Percentiles rank a stretch among this genome's conserved stretches.
These are phyloP conservation scores for Gryon sp. DNA, from an alignment of 1,140 invertebrate genomes.

Conservation along the genomic window DNA sequence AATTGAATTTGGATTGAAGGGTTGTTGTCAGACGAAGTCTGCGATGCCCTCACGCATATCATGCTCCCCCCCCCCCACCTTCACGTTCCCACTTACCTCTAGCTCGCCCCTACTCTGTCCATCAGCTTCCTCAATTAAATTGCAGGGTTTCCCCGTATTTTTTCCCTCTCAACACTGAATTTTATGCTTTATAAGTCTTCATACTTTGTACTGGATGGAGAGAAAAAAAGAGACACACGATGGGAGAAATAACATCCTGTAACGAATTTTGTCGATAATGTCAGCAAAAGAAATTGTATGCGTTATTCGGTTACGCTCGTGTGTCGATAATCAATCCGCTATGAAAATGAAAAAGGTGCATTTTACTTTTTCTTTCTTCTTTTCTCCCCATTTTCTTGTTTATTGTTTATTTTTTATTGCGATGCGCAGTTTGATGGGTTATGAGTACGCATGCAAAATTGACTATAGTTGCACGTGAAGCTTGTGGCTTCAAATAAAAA, in stretches of 20 bases:
- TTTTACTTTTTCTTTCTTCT: too few species aligned
- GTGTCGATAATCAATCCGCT: slow-evolving; percentile 46
- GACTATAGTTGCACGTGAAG: not conserved
- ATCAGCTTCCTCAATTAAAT: slow-evolving; percentile 74
- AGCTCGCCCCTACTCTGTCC: slow-evolving; percentile 18
- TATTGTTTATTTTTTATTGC: slow-evolving; percentile 27
- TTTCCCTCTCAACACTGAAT: slow-evolving; percentile 20
- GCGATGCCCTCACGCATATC: slow-evolving; percentile 48
- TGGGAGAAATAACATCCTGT: slow-evolving; percentile 52
- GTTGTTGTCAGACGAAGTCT: slow-evolving; percentile 67
- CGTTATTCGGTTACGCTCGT: slow-evolving; percentile 43
- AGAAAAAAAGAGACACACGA: slow-evolving; percentile 18
- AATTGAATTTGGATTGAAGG: slow-evolving; percentile 78
- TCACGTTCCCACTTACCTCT: not conserved
- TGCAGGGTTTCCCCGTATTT: slow-evolving; percentile 70
- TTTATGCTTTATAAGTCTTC: slow-evolving; percentile 75
- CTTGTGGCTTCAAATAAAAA: not conserved
- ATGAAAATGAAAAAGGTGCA: slow-evolving; percentile 39
- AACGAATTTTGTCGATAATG: slow-evolving; percentile 51
- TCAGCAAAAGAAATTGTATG: slow-evolving; percentile 34
- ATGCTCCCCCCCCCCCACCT: slow-evolving; percentile 39
- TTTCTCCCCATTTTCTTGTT: too few species aligned
- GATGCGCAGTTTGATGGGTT: slow-evolving; percentile 5
- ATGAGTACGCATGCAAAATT: slow-evolving; percentile 30
- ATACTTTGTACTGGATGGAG: slow-evolving; percentile 56